Conservation (phyloP, 2,888 invertebrate species). For the Drosophila niveifrons region DNA sequence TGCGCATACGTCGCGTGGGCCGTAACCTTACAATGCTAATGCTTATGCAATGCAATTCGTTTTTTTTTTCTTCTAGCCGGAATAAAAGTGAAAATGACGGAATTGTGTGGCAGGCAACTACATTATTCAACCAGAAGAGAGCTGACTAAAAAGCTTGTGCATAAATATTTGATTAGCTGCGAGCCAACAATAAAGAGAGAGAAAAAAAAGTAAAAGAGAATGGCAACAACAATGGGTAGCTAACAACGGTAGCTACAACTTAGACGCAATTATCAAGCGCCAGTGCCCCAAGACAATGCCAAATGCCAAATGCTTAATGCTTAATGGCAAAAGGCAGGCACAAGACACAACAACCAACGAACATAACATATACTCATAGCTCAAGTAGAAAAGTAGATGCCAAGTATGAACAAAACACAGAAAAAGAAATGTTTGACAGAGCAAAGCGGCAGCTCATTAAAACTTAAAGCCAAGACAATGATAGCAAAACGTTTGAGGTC, state of each 20-base stretch:
- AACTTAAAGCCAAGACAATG: slow-evolving; percentile 41
- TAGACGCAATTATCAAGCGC: slow-evolving; percentile 56
- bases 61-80: slow-evolving; percentile 2
- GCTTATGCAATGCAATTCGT: slow-evolving; percentile 43
- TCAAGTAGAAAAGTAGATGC: slow-evolving; percentile 42
- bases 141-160: slow-evolving; percentile 39
- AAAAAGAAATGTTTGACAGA: slow-evolving; percentile 44
- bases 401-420: slow-evolving; percentile 30
- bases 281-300: slow-evolving; percentile 59
- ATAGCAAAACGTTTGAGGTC: slow-evolving; percentile 9
- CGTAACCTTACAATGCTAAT: slow-evolving; percentile 9
- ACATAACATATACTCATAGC: slow-evolving; percentile 22
- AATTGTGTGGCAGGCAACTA: slow-evolving; percentile 25
- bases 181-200: slow-evolving; percentile 21
- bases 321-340: slow-evolving; percentile 44
- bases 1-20: slow-evolving; percentile 64
- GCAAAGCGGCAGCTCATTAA: slow-evolving; percentile 61
- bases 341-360: slow-evolving; percentile 24
- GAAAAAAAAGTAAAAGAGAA: slow-evolving; percentile 32
- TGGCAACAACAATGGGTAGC: slow-evolving; percentile 43
- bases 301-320: slow-evolving; percentile 42
- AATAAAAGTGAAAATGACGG: slow-evolving; percentile 59
- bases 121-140: slow-evolving; percentile 47
- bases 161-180: slow-evolving; percentile 71
- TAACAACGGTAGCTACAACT: slow-evolving; percentile 26